Conservation (phyloP, 2,888 invertebrate species). For the Epirrhoe alternata region DNA sequence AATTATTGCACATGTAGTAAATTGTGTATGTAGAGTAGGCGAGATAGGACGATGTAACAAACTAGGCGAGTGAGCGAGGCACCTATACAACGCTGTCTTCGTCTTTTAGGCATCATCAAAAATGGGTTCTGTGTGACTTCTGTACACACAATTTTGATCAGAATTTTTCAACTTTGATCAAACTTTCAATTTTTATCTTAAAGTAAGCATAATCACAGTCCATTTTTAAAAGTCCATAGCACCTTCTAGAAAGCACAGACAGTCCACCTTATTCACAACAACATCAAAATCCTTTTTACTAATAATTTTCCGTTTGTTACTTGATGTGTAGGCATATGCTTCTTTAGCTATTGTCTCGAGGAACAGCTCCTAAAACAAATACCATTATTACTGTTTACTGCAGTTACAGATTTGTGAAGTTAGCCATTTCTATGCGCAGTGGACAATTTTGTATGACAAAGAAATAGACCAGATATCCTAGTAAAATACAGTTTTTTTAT, state of each 20-base stretch:
- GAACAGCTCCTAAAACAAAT: conserved; percentile 90
- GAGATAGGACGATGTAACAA: too few species aligned
- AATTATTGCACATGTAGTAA: too few species aligned
- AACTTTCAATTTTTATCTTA: neutral
- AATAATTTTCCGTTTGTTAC: conserved; percentile 93
- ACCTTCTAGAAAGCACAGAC: conserved; percentile 94
- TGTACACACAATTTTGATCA: too few species aligned
- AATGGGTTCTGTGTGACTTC: too few species aligned
- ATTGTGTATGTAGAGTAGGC: too few species aligned
- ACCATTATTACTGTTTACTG: neutral
- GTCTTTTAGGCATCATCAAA: too few species aligned
- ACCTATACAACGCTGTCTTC: too few species aligned
- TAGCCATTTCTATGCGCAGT: neutral
- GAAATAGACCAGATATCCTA: too few species aligned
- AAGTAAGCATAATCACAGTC: neutral
- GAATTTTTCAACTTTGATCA: neutral
- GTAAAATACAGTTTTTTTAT: too few species aligned
- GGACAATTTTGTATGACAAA: too few species aligned
- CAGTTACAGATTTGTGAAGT: too few species aligned
- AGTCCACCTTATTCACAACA: conserved; percentile 91
- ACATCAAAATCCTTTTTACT: conserved; percentile 92
- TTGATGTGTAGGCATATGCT: conserved; percentile 89
- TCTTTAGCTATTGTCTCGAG: conserved; percentile 92
- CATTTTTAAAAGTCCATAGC: conserved; percentile 86
- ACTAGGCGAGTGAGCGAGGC: too few species aligned